Conservation (phyloP, 2,888 invertebrate genomes). For the Mallateleia sp. region DNA sequence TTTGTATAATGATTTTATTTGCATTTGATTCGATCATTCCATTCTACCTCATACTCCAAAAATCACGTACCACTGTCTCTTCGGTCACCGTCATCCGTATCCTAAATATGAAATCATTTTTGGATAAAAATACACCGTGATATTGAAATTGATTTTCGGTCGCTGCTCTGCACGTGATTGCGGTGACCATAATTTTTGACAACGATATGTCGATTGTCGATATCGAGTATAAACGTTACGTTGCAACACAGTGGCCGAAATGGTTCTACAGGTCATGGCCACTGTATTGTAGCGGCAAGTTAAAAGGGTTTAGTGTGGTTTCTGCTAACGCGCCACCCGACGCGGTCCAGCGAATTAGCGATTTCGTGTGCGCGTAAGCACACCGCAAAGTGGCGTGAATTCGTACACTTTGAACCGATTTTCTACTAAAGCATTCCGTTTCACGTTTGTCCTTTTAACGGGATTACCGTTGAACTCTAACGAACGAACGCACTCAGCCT, state of each 20-base stretch:
- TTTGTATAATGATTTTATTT: too few species aligned
- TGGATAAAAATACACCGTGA: background rate
- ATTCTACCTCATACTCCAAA: too few species aligned
- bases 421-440: background rate
- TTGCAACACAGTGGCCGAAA: conserved; percentile 33
- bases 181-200: conserved; percentile 33
- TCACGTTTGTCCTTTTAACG: background rate
- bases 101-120: too few species aligned
- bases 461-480: conserved; percentile 1
- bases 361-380: conserved; percentile 70
- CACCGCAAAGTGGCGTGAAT: conserved; percentile 64
- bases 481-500: too few species aligned
- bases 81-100: background rate
- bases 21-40: too few species aligned
- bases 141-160: background rate
- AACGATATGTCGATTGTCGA: conserved; percentile 30
- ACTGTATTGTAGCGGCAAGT: conserved; percentile 67
- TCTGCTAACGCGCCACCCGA: conserved; percentile 73
- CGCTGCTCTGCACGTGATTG: conserved; percentile 2
- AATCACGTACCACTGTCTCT: too few species aligned
- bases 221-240: conserved; percentile 34
- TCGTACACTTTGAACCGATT: conserved; percentile 35
- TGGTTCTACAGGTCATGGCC: conserved; percentile 51
- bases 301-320: conserved; percentile 76
- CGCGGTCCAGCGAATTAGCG: conserved; percentile 77